Base-by-base conservation (phyloP, 2,888 invertebrate genomes). In the Caradrina kadenii region DNA sequence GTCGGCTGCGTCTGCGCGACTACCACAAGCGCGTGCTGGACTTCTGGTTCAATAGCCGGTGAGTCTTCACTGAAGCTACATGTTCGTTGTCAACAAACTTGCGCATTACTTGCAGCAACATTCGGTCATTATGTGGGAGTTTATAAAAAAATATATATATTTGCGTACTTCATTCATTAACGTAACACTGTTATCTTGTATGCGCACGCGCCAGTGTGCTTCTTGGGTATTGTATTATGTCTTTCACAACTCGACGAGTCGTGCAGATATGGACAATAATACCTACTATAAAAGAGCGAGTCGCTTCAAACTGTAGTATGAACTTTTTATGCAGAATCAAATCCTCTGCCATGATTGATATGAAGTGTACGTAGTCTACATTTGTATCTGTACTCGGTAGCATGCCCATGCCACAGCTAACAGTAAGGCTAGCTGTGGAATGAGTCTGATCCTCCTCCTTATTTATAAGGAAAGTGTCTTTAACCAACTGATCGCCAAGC, bases 1-100 rank as follows among this genome's bases (percentile, higher is more conserved):
- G 62, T 13, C 39, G 59, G 7, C 58, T 70, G 67, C 70, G 31
- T 56, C 76, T 66, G 64, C 64, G 62, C 61, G 53, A 76, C 67
- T 81, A 55, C 71, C 42, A 59, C 72, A 86, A 88, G 79, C 75
- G 63, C 10, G 85, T 88, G 73, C 82, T 86, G 63, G 55, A 62
- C 31, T 54, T 68, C 19, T 90, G 88, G 90, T 63, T 67, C 11
- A 48, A 67, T 21, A 60, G 58, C 63, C 83, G 86, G 89, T 88
- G 59, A 69, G 73, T 60, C 49, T 17, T 48, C 45, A 45, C 45
- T 10, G 10, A 39, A 31, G 8, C 7, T 35, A 35, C 35, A 1
- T 8, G 35, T 31, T 31, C 4, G 31, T 31, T 7, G 31, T 0
- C 42, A 42, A 42, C 39, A 7, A 39, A 10, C 11, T 42, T 42